phyloP scores from a whole-genome alignment of 2,113 vertebrate species.

The Nanorana parkeri region DNA sequence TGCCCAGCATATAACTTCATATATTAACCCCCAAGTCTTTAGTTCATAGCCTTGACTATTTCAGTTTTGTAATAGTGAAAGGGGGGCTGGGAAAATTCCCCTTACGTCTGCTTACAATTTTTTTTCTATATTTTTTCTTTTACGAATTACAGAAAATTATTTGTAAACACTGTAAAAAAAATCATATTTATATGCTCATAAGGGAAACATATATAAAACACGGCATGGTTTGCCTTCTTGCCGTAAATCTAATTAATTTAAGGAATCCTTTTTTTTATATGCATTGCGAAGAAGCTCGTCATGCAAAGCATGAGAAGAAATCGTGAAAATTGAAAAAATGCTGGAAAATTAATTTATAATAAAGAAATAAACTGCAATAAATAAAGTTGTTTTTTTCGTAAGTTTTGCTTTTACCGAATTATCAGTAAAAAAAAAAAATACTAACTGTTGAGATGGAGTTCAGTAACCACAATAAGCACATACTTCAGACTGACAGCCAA shows the following conservation, averaged over 20 bases:
- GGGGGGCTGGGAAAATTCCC: too few species aligned
- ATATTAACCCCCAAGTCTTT: too few species aligned
- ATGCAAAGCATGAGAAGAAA: too few species aligned
- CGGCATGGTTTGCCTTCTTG: background rate
- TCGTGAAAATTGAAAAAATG: background rate
- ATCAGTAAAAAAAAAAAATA: background rate
- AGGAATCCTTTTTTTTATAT: background rate
- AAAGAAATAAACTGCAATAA: background rate
- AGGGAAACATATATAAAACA: background rate
- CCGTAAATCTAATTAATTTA: background rate
- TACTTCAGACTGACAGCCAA: too few species aligned
- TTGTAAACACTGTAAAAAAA: too few species aligned
- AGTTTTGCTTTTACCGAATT: background rate
- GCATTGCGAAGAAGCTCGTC: background rate
- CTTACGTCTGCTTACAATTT: too few species aligned
- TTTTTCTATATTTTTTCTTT: too few species aligned
- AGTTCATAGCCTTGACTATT: too few species aligned
- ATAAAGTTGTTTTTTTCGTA: background rate
- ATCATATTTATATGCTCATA: background rate
- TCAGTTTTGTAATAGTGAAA: too few species aligned
- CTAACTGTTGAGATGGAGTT: background rate
- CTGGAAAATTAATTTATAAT: background rate
- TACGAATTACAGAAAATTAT: too few species aligned
- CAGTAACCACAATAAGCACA: too few species aligned
- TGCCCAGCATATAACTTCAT: too few species aligned